A percentile compares a stretch with the other conserved stretches of the same genome.
phyloP scores from a whole-genome alignment of 2,888 invertebrate species.

The Carterocephalus palaemon region DNA sequence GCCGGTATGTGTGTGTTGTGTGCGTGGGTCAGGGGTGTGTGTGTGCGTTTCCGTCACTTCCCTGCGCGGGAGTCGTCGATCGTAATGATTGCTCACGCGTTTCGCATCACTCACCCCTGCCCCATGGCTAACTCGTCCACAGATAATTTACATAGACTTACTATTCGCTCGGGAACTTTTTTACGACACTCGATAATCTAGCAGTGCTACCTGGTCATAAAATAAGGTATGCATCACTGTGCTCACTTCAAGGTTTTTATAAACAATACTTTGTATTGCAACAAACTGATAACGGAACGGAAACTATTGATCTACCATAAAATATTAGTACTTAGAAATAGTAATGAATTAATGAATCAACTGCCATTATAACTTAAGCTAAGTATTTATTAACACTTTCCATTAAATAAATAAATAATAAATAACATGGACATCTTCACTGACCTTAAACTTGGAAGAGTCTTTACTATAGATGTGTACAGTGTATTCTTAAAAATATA shows the following conservation, averaged over 20 bases:
- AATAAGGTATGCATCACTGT: constrained; percentile 24
- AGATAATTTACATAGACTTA: constrained; percentile 69
- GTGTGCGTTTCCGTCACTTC: constrained; percentile 66
- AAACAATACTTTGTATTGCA: constrained; percentile 13
- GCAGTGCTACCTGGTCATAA: constrained; percentile 26
- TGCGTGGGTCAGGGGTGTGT: constrained; percentile 30
- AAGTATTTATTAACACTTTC: too few relatives aligned
- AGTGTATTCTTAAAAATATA: too few relatives aligned
- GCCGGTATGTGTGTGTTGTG: constrained; percentile 36
- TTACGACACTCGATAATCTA: constrained; percentile 62
- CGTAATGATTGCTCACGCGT: constrained; percentile 76
- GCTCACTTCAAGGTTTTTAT: constrained; percentile 18
- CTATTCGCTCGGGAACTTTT: constrained; percentile 55
- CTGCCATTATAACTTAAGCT: too few relatives aligned
- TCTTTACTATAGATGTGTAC: too few relatives aligned
- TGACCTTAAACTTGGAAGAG: too few relatives aligned
- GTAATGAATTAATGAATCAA: too few relatives aligned
- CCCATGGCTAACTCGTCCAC: constrained; percentile 65
- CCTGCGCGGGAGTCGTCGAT: constrained; percentile 71
- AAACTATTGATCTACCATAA: constrained; percentile 13
- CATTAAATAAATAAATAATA: too few relatives aligned
- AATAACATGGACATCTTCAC: too few relatives aligned
- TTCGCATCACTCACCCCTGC: constrained; percentile 74
- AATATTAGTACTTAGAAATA: constrained; percentile 1
- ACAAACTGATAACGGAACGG: constrained; percentile 20